Evolutionary conservation across 2,113 vertebrate genomes (phyloP).

Genomic region (Gracilinanus agilis): DNA sequence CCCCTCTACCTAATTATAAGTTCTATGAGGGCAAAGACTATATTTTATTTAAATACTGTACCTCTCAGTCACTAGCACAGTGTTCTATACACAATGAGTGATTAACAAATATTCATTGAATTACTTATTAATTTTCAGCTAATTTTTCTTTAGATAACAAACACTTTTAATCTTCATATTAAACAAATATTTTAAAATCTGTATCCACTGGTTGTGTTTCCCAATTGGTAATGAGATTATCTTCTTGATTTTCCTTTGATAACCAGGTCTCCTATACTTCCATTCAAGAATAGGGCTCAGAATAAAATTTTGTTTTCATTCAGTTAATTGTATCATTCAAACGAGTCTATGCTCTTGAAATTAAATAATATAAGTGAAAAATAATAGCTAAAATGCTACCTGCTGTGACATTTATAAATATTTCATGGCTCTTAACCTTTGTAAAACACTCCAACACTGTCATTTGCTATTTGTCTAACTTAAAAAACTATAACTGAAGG

Average conservation of each 20-base stretch:
- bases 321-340: conserved; percentile 40
- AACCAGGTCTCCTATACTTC: neutral
- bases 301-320: conserved; percentile 55
- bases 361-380: conserved; percentile 57
- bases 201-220: conserved; percentile 12
- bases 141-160: neutral
- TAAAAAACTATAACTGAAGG: conserved; percentile 24
- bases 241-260: conserved; percentile 27
- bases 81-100: neutral
- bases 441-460: conserved; percentile 23
- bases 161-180: neutral
- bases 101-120: neutral
- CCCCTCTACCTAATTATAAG: neutral
- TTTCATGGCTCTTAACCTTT: conserved; percentile 44
- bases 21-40: neutral
- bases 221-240: neutral
- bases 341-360: conserved; percentile 51
- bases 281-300: conserved; percentile 49
- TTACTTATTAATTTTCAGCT: neutral
- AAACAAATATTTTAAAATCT: neutral
- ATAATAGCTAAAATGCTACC: conserved; percentile 44
- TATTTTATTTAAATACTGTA: neutral
- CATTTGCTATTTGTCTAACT: conserved; percentile 45
- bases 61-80: neutral
- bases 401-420: conserved; percentile 47